A percentile compares a stretch with the other conserved stretches of the same genome.
Evolutionary conservation across 2,113 vertebrate genomes (phyloP).

Genomic region (Pedetes capensis): DNA sequence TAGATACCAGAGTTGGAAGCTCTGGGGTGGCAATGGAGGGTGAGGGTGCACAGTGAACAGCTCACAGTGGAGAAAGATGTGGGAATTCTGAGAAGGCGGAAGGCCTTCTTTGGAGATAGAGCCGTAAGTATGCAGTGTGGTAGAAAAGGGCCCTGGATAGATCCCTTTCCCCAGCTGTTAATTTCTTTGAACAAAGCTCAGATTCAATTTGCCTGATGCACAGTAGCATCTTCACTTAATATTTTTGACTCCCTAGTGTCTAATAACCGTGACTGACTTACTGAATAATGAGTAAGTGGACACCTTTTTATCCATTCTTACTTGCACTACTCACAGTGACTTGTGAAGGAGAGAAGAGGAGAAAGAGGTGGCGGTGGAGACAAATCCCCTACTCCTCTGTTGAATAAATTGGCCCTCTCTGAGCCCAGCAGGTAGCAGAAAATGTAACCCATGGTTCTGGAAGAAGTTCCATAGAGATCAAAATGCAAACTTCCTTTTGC

Average conservation of each 20-base stretch:
- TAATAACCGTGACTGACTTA: background rate
- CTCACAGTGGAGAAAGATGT: background rate
- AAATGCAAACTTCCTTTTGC: conserved; percentile 10
- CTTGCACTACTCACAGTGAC: background rate
- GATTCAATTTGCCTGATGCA: background rate
- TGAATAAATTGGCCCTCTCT: background rate
- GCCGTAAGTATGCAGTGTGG: background rate
- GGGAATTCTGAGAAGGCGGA: background rate
- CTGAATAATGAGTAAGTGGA: background rate
- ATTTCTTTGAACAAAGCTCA: conserved; percentile 11
- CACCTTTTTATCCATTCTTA: background rate
- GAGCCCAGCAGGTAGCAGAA: background rate
- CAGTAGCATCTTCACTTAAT: background rate
- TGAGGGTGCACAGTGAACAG: background rate
- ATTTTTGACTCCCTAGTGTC: background rate
- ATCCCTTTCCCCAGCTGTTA: background rate
- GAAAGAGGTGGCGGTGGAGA: background rate
- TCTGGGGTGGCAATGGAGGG: background rate
- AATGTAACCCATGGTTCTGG: background rate
- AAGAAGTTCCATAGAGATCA: background rate
- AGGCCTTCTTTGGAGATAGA: background rate
- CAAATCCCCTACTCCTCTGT: background rate
- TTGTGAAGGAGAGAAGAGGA: background rate
- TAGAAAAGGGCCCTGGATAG: background rate
- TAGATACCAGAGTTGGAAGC: background rate